Evolutionary conservation across 2,888 invertebrate genomes (phyloP).

Genomic region (Tenthredo livida): DNA sequence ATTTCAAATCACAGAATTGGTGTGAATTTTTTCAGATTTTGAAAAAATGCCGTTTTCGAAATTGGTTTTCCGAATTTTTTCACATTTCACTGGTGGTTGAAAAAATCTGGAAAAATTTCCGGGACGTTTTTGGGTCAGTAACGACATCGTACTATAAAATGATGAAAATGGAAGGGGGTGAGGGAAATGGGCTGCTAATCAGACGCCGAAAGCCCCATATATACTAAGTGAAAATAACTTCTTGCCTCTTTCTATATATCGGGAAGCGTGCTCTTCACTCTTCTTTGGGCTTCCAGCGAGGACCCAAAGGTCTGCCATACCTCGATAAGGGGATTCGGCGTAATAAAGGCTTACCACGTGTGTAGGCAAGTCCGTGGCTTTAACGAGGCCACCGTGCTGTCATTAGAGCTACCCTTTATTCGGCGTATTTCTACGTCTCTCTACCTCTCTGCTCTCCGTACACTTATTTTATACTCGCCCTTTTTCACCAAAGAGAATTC

Average conservation of each 20-base stretch:
- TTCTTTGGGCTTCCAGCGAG: neutral
- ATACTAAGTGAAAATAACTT: neutral
- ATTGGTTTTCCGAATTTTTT: too few species aligned
- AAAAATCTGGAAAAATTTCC: too few species aligned
- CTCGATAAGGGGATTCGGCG: constrained; percentile 49
- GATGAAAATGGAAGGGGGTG: too few species aligned
- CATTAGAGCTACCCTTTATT: constrained; percentile 46
- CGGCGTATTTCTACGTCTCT: neutral
- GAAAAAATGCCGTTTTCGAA: too few species aligned
- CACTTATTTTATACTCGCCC: neutral
- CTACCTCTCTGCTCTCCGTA: neutral
- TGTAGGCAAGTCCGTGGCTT: constrained; percentile 32
- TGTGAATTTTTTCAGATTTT: too few species aligned
- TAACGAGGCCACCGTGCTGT: constrained; percentile 47
- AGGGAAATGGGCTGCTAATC: too few species aligned
- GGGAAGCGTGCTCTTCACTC: neutral
- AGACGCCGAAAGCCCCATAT: too few species aligned
- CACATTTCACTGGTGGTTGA: too few species aligned
- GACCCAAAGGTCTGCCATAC: constrained; percentile 26
- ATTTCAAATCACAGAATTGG: too few species aligned
- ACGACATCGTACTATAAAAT: too few species aligned
- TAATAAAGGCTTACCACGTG: constrained; percentile 50
- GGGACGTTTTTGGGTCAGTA: too few species aligned
- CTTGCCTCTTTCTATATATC: neutral
- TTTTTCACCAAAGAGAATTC: neutral